phyloP scores from a whole-genome alignment of 2,797 vertebrate genomes.

The Triplophysa bombifrons region DNA sequence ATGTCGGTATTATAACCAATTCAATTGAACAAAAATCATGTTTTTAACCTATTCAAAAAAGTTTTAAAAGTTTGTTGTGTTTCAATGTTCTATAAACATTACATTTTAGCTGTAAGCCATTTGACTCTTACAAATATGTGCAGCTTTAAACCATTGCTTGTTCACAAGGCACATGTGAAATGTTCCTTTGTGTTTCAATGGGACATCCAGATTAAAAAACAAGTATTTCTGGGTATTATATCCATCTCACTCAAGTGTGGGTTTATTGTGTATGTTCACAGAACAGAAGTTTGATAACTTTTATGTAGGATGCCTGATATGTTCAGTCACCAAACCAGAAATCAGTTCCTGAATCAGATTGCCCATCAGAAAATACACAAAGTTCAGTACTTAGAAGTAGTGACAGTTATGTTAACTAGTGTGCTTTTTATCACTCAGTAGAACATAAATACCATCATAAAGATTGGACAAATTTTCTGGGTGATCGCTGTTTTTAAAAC shows the following conservation, averaged over 20 bases:
- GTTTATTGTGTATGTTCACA: constrained; percentile 28
- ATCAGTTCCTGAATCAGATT: constrained; percentile 10
- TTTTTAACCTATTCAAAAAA: not conserved
- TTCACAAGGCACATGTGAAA: not conserved
- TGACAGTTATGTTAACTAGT: not conserved
- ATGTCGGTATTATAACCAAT: not conserved
- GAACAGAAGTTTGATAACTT: constrained; percentile 14
- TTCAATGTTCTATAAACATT: not conserved
- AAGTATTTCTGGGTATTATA: not conserved
- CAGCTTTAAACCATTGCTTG: not conserved
- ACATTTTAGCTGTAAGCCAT: not conserved
- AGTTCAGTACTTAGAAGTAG: not conserved
- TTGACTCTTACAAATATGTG: not conserved
- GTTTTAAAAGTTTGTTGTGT: not conserved
- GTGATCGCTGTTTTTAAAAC: not conserved
- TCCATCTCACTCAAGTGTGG: not conserved
- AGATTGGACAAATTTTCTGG: too few species aligned
- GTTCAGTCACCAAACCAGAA: constrained; percentile 4
- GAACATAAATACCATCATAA: too few species aligned
- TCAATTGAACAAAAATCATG: not conserved
- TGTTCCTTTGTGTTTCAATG: not conserved
- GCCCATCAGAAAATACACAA: constrained; percentile 28
- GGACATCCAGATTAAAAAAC: not conserved
- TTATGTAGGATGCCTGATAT: constrained; percentile 7
- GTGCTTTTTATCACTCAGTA: not conserved